Base-by-base conservation (phyloP, 2,888 invertebrate genomes). In the Fissipunctia ypsillon region DNA sequence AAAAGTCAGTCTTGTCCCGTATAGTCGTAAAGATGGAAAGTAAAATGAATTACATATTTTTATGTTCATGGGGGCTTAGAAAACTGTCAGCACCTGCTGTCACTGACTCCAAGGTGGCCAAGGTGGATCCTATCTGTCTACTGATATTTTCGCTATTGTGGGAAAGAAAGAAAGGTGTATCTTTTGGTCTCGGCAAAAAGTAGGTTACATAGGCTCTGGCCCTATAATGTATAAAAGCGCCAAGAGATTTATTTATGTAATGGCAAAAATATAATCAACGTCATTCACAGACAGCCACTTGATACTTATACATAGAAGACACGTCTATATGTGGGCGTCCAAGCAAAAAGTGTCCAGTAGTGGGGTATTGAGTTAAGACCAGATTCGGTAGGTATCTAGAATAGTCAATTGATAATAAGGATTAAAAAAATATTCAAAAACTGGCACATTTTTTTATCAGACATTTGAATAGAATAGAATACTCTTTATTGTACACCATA, bases 11-110 rank as follows among this genome's bases (percentile, higher is more conserved):
- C 38, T 14, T 10, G 43, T 31, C 35, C 14, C 6, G 12, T 68
- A 31, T 0, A 57, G 38, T 52, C 28, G n/a, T 69, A 69, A 79
- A 80, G 25, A 65, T 61, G 75, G 38, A 50, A 56, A 69, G 31
- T 52, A 65, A 59, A 78, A 68, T 66, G 22, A 50, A 61, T 54
- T 54, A 25, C 59, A 60, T 72, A 67, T 74, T 64, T 77, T 68
- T 48, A 64, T 60, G 35, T 48, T 22, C 52, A 65, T 64, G 41
- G 9, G 63, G 52, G 64, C 31, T 66, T 54, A 54, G 60, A 56
- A 61, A 41, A 6, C 12, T 31, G 43, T n/a, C 14, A 28, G 35
- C 45, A 72, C 54, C 66, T 66, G 61, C 41, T 35, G 41, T 25
- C 38, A 22, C 7, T 4, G 48, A 38, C 14, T 16, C 16, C 43